Evolutionary conservation across 2,888 invertebrate species (phyloP), one percentile per base, ranked within the genome.

Genomic region (Operophtera brumata): DNA sequence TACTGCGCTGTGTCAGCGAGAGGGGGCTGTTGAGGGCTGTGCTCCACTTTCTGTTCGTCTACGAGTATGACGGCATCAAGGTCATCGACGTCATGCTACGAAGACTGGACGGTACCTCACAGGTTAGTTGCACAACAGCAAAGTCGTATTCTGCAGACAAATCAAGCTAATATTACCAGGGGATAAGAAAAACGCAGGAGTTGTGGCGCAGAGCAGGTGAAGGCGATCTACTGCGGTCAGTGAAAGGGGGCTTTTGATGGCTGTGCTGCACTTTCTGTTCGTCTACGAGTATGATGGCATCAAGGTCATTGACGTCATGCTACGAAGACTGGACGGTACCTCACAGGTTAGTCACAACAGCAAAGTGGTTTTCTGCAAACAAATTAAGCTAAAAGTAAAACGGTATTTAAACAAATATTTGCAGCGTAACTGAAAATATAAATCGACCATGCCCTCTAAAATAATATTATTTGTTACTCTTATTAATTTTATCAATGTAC

Each of bases 1-100:
- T 97, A 69, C 83, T 99, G 60, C 93, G 98, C 43, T 96, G 96
- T 46, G 95, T 97, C 10, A 95, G 96, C 0, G 94, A 96, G 66
- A 94, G 96, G 0, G 95, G 96, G 0, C 89, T 99, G 47, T 87
- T 98, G 64, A 92, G 94, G 65, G 93, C 96, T 0, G 93, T 98
- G 70, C 91, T 99, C 25, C 94, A 94, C 78, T 98, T 99, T 89
- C 91, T 99, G 41, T 86, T 96, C 67, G 93, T 93, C 65, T 93
- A 93, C 73, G 94, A 94, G 77, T 97, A 97, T 67, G 98, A 98
- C 72, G 96, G 95, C 0, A 93, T 94, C 55, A 91, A 94, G 61
- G 93, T 99, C 59, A 83, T 98, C 39, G 95, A 97, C 74, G 94
- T 95, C 12, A 91, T 99, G 49, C 93, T 98, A 47, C 92, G 93